Evolutionary conservation across 2,113 vertebrate genomes (phyloP).

Genomic region (Clupea harengus): DNA sequence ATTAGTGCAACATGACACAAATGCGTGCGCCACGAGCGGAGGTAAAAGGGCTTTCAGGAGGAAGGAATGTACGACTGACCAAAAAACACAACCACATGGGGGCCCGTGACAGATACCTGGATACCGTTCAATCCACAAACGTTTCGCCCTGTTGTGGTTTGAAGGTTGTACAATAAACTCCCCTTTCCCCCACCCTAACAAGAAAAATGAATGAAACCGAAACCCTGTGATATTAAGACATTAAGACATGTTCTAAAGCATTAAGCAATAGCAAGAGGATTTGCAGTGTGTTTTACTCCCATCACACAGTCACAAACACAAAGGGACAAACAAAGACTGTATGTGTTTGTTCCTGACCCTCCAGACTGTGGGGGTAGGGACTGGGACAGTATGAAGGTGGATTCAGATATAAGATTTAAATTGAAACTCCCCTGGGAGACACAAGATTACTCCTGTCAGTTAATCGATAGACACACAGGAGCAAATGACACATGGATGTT

Average conservation of each 20-base stretch:
- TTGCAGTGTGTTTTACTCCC: neutral
- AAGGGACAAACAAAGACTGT: neutral
- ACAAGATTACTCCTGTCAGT: slow-evolving; percentile 51
- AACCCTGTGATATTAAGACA: slow-evolving; percentile 6
- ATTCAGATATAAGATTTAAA: slow-evolving; percentile 44
- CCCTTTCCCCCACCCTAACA: slow-evolving; percentile 31
- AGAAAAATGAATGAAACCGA: slow-evolving; percentile 26
- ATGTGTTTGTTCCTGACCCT: slow-evolving; percentile 10
- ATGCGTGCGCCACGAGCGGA: slow-evolving; percentile 27
- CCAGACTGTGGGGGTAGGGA: slow-evolving; percentile 26
- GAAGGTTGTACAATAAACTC: slow-evolving; percentile 38
- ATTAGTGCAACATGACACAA: slow-evolving; percentile 51
- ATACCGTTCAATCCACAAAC: slow-evolving; percentile 34
- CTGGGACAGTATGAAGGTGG: slow-evolving; percentile 25
- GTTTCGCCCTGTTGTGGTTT: slow-evolving; percentile 39
- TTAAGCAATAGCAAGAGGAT: neutral
- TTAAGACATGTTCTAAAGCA: neutral
- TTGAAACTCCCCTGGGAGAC: slow-evolving; percentile 50
- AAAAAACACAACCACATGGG: slow-evolving; percentile 47
- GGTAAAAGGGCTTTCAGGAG: slow-evolving; percentile 38
- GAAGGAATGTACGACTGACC: slow-evolving; percentile 39
- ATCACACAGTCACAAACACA: neutral
- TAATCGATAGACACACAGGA: slow-evolving; percentile 52
- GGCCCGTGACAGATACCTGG: slow-evolving; percentile 43
- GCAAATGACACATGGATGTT: slow-evolving; percentile 53